Percentiles rank a stretch among this genome's conserved stretches.
Conservation (phyloP, 2,888 invertebrate genomes). For the Augiades crinisus region DNA sequence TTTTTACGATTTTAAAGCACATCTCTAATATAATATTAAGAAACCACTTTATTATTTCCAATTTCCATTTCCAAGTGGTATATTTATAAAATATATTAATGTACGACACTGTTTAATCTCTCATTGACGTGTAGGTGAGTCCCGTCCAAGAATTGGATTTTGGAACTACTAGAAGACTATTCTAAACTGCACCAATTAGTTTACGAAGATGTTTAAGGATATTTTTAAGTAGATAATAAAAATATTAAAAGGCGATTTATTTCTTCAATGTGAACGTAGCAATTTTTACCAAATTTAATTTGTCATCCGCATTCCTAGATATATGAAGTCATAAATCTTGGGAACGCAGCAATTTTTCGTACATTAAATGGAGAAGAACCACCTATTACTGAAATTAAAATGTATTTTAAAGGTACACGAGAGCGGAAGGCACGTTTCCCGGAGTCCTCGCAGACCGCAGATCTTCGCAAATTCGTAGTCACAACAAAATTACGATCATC, state of each 20-base stretch:
- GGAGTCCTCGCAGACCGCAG: slow-evolving; percentile 45
- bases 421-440: slow-evolving; percentile 65
- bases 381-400: slow-evolving; percentile 50
- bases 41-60: too few species aligned
- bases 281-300: slow-evolving; percentile 27
- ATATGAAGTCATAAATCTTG: slow-evolving; percentile 48
- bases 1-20: too few species aligned
- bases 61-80: too few species aligned
- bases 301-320: slow-evolving; percentile 34
- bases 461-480: slow-evolving; percentile 47
- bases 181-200: too few species aligned
- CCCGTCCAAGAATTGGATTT: too few species aligned
- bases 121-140: too few species aligned
- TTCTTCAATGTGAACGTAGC: neutral
- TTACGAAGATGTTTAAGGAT: too few species aligned
- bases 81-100: too few species aligned
- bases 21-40: too few species aligned
- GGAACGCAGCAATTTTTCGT: slow-evolving; percentile 40
- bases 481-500: slow-evolving; percentile 53
- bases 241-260: neutral
- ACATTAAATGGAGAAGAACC: slow-evolving; percentile 54
- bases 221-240: neutral
- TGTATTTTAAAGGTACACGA: slow-evolving; percentile 40
- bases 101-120: too few species aligned
- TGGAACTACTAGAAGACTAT: too few species aligned